Evolutionary conservation across 2,888 invertebrate genomes (phyloP).

Genomic region (Hypsopygia costalis): DNA sequence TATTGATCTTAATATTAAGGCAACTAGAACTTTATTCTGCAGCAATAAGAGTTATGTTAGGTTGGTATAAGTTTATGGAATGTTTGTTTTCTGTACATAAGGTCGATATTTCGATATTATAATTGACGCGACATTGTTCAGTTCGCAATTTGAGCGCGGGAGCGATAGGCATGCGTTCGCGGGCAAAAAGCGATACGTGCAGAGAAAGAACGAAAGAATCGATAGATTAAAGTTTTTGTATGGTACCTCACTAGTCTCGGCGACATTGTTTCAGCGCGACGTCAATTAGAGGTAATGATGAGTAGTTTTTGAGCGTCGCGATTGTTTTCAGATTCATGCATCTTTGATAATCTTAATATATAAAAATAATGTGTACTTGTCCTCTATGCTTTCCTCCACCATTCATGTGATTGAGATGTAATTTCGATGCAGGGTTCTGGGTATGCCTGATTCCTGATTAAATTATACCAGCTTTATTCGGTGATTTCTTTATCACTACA

Average conservation of each 20-base stretch:
- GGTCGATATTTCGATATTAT: conserved; percentile 64
- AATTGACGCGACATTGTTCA: conserved; percentile 52
- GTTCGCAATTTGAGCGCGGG: conserved; percentile 44
- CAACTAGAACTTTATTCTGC: conserved; percentile 26
- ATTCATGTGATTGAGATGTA: too few relatives aligned
- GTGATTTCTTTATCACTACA: too few relatives aligned
- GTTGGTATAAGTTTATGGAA: conserved; percentile 19
- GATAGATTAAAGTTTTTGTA: conserved; percentile 71
- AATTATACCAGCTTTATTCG: too few relatives aligned
- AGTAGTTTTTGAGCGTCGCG: conserved; percentile 51
- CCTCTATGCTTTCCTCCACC: too few relatives aligned
- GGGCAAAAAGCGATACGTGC: conserved; percentile 64
- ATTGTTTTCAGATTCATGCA: conserved; percentile 33
- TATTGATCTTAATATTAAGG: conserved; percentile 6
- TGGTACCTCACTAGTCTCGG: conserved; percentile 48
- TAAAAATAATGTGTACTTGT: too few relatives aligned
- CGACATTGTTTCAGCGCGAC: conserved; percentile 62
- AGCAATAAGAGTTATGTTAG: conserved; percentile 9
- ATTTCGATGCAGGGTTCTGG: too few relatives aligned
- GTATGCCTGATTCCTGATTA: too few relatives aligned
- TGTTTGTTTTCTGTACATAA: conserved; percentile 39
- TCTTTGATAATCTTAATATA: background rate
- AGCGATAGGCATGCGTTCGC: conserved; percentile 59
- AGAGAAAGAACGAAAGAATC: conserved; percentile 65
- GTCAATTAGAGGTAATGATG: conserved; percentile 77